Evolutionary conservation across 2,113 vertebrate genomes (phyloP), one percentile per base, ranked within the genome.

Genomic region (Colistium nudipinnis): DNA sequence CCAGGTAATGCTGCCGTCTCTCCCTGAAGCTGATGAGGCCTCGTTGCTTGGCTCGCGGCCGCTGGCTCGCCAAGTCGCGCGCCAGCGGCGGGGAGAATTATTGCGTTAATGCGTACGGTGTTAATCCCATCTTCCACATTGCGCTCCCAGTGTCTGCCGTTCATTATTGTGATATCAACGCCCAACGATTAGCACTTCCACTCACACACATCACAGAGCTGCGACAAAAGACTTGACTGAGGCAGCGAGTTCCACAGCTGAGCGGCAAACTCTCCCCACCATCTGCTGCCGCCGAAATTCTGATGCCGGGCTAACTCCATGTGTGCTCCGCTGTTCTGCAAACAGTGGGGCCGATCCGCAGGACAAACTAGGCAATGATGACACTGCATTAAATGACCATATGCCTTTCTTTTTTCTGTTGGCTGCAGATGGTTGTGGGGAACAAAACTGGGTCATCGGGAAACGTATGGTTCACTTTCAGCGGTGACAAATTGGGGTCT

Each of bases 251-350:
- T 77, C 71, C 60, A 74, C 59, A 80, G 66, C 66, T 47, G 24
- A 71, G 62, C n/a, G 20, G 53, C 47, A 55, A 79, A 76, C 48
- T 77, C 47, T 35, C 63, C 1, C 14, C 62, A 12, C 71, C 82
- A 85, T 85, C 81, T 86, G 81, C 67, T 73, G n/a, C 41, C 17
- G 67, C 72, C 48, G 62, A 24, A 70, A 66, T 51, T 64, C 52
- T 48, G 62, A 52, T 62, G 4, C 47, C 41, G 52, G 25, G 70
- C 35, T 51, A 51, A 17, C 47, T 66, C n/a, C n/a, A n/a, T 59
- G 41, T 6, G 1, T 64, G 64, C 44, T 57, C 41, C 71, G 14
- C 35, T 25, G 27, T 28, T 36, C 33, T 65, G 56, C 72, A 78
- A 87, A 84, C 59, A 65, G 8, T 7, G 5, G 10, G 43, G 24